Conservation (phyloP, 1,140 invertebrate genomes). For the Drosophila ogumai region DNA sequence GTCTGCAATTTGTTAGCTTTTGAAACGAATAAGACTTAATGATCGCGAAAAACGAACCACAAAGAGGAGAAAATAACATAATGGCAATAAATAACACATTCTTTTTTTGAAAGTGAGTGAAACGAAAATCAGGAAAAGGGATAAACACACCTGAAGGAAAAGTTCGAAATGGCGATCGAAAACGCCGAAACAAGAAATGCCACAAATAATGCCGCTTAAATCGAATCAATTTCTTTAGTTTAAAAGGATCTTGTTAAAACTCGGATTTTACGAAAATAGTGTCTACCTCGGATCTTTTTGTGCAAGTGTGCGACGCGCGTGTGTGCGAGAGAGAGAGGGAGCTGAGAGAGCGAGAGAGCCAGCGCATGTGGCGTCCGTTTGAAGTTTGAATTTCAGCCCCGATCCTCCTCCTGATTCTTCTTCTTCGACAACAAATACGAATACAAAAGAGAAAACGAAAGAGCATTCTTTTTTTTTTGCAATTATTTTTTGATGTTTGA, state of each 20-base stretch:
- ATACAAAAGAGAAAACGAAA: not conserved
- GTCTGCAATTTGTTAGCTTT: too few species aligned
- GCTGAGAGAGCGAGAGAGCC: constrained; percentile 25
- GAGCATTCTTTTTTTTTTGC: constrained; percentile 31
- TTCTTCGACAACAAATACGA: constrained; percentile 9
- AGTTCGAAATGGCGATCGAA: constrained; percentile 7
- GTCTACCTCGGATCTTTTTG: constrained; percentile 24
- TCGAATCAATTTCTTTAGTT: constrained; percentile 5
- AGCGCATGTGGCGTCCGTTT: constrained; percentile 39
- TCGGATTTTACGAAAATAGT: constrained; percentile 21
- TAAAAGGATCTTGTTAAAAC: constrained; percentile 7
- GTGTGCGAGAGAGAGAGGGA: constrained; percentile 19
- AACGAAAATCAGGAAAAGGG: constrained; percentile 1
- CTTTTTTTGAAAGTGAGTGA: constrained; percentile 39
- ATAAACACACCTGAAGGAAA: constrained; percentile 1
- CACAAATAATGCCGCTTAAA: constrained; percentile 3
- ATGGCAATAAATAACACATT: constrained; percentile 6
- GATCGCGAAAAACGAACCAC: not conserved
- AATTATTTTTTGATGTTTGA: constrained; percentile 39
- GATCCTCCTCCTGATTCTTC: constrained; percentile 21
- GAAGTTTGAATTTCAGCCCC: constrained; percentile 28
- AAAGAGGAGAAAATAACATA: not conserved
- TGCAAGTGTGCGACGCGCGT: constrained; percentile 23
- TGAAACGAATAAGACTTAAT: not conserved
- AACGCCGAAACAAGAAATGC: constrained; percentile 32